Evolutionary conservation across 1,140 invertebrate species (phyloP), one percentile per base, ranked within the genome.

Genomic region (Eriosoma lanigerum): DNA sequence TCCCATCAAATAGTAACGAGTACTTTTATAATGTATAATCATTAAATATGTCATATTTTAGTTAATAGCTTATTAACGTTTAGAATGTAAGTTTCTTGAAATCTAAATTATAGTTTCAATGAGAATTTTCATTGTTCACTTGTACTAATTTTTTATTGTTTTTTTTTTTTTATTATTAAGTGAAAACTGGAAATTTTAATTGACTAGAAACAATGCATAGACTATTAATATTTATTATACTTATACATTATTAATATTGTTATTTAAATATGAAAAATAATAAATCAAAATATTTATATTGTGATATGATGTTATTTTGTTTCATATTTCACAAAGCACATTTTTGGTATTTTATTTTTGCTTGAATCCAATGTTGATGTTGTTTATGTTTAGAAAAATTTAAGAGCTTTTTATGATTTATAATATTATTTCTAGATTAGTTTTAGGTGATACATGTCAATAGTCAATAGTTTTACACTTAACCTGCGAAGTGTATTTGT

Each of bases 261-360:
- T 38, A 58, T 75, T 73, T 19, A 75, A 24, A 26, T 72, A 72
- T 52, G 68, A 24, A n/a, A 75, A 75, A 24, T 75, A 78, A 78
- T 78, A 78, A 78, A 78, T 78, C 75, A 78, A 78, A 78, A 78
- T 46, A 72, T 72, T 72, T 72, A 72, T 72, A 21, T 72, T 52
- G 68, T 72, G 68, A 52, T 1, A 48, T 66, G 19, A 15, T 44
- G 32, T n/a, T n/a, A n/a, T n/a, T n/a, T n/a, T n/a, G n/a, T n/a
- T n/a, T n/a, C n/a, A n/a, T n/a, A n/a, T n/a, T n/a, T n/a, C n/a
- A n/a, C n/a, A n/a, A n/a, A n/a, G n/a, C n/a, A n/a, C n/a, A n/a
- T n/a, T n/a, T n/a, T n/a, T n/a, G n/a, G n/a, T n/a, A n/a, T n/a
- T n/a, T n/a, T n/a, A n/a, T n/a, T n/a, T n/a, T n/a, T n/a, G n/a